Evolutionary conservation across 2,888 invertebrate genomes (phyloP), one percentile per base, ranked within the genome.

Genomic region (Pristionchus mayeri): DNA sequence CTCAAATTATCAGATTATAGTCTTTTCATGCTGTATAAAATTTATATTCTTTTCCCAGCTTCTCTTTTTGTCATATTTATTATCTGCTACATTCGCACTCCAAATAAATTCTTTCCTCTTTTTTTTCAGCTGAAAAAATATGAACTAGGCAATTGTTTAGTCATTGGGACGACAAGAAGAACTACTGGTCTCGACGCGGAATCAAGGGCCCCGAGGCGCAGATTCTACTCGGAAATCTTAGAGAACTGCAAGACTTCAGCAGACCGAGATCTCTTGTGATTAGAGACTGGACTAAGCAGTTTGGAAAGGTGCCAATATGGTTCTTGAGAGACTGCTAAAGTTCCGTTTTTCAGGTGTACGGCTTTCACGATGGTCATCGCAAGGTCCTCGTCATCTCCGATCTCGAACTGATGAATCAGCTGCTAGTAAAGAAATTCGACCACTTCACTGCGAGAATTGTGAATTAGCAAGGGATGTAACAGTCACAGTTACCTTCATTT

Each of bases 391-490:
- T 94, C 0, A 92, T 93, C 2, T 92, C 93, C 57, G 93, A 94
- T 87, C 89, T 93, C 13, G 93, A 93, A 16, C 86, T 94, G 71
- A 85, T 94, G 13, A 91, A 93, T 54, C 93, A 94, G 84, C 90
- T 94, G 7, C 93, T 94, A 85, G 88, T 93, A 44, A 93, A 93
- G 87, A 93, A 94, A 86, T 94, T 94, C 86, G 92, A 92, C 78
- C 89, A 91, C 60, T 94, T 94, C 88, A 93, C 93, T 85, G 93
- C 92, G 0, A 87, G 94, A 89, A 93, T 93, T 91, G 93, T 93
- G 52, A 54, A 85, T 57, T 27, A 54, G 1, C 34, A 3, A 16
- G 34, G 34, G 18, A 34, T 34, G 1, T 30, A 13, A n/a, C n/a
- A n/a, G n/a, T n/a, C 24, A 1, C 18, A 63, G 6, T 63, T 24